Evolutionary conservation across 1,140 invertebrate species (phyloP).

Genomic region (Drosophila subpulchrella): DNA sequence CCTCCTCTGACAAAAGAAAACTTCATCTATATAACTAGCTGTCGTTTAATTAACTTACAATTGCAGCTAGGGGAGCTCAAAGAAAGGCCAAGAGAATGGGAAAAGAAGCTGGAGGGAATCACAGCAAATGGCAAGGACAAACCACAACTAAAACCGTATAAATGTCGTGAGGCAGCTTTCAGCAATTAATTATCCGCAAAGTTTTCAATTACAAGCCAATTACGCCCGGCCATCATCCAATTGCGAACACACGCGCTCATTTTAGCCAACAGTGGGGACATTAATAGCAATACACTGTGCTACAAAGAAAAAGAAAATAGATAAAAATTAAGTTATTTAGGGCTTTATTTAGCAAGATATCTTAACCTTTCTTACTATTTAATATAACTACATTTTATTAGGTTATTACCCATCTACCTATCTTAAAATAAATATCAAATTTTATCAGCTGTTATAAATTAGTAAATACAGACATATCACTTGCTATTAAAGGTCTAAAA

Average conservation of each 20-base stretch:
- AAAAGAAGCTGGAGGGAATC: conserved; percentile 1
- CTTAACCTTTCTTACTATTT: too few species aligned
- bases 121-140: conserved; percentile 50
- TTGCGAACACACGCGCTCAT: conserved; percentile 14
- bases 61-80: conserved; percentile 39
- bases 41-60: conserved; percentile 70
- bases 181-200: conserved; percentile 78
- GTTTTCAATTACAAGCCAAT: conserved; percentile 79
- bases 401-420: too few species aligned
- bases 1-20: neutral
- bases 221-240: conserved; percentile 53
- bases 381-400: too few species aligned
- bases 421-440: too few species aligned
- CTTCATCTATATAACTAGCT: conserved; percentile 46
- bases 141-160: conserved; percentile 69
- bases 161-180: conserved; percentile 74
- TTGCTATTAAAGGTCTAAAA: neutral
- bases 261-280: conserved; percentile 1
- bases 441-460: too few species aligned
- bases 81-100: neutral
- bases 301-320: neutral
- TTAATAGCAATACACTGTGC: neutral
- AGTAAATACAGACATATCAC: too few species aligned
- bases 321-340: neutral
- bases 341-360: too few species aligned